Percentiles rank a stretch among this genome's conserved stretches.
These are phyloP conservation scores for Drosophila leontia DNA, from an alignment of 1,140 invertebrate species.

Conservation along the genomic window DNA sequence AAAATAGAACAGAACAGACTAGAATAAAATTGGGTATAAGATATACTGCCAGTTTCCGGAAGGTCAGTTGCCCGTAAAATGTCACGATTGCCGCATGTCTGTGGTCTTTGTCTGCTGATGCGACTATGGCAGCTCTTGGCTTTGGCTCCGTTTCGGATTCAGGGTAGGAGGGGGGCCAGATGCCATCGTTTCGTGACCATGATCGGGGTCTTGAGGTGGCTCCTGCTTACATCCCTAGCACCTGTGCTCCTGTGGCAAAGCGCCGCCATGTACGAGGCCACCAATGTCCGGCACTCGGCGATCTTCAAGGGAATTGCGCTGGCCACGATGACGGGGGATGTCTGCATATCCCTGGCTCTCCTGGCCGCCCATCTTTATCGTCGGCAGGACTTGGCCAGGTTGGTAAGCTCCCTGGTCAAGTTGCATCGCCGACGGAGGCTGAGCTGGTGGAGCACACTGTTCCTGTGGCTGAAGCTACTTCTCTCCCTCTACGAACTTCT, in stretches of 20 bases:
- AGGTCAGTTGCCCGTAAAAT: conserved; percentile 56
- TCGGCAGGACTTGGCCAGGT: conserved; percentile 31
- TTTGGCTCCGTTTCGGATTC: conserved; percentile 51
- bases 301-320: conserved; percentile 63
- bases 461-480: conserved; percentile 63
- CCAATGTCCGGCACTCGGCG: conserved; percentile 59
- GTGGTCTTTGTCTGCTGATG: conserved; percentile 60
- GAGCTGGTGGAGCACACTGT: conserved; percentile 29
- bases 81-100: conserved; percentile 60
- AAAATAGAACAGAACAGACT: background rate
- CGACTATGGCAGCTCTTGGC: conserved; percentile 58
- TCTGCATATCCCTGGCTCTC: conserved; percentile 54
- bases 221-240: conserved; percentile 38
- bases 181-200: conserved; percentile 34
- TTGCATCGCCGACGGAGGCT: conserved; percentile 25
- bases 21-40: background rate
- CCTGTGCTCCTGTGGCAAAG: conserved; percentile 59
- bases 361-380: conserved; percentile 48
- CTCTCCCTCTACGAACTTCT: conserved; percentile 69
- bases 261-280: conserved; percentile 57
- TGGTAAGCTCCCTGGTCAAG: conserved; percentile 35
- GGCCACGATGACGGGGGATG: conserved; percentile 56
- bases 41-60: background rate
- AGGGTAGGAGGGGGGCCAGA: background rate
- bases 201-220: conserved; percentile 28